Percentiles rank a stretch among this genome's conserved stretches.
phyloP scores from a whole-genome alignment of 2,113 vertebrate genomes.

The Hiodon tergisus region DNA sequence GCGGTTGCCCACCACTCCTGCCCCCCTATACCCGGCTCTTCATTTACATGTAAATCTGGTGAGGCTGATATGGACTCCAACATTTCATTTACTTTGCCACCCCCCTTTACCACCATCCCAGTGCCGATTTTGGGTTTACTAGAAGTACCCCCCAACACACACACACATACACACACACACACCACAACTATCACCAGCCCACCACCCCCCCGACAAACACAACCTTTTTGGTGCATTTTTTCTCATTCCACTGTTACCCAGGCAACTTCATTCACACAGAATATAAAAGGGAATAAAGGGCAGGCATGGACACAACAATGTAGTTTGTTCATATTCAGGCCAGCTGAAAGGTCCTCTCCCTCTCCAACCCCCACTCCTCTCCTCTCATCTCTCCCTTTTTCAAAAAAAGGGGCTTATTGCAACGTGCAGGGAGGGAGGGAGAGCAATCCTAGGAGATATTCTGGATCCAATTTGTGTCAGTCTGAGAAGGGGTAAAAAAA shows the following conservation, averaged over 20 bases:
- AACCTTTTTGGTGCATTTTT: slow-evolving; percentile 51
- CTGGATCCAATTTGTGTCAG: slow-evolving; percentile 66
- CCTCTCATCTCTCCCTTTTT: slow-evolving; percentile 42
- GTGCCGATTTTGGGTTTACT: slow-evolving; percentile 25
- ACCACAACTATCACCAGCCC: slow-evolving; percentile 15
- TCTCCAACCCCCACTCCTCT: slow-evolving; percentile 49
- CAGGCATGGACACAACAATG: slow-evolving; percentile 68
- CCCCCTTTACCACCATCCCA: slow-evolving; percentile 28
- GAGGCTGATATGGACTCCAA: slow-evolving; percentile 51
- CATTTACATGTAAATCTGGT: slow-evolving; percentile 69
- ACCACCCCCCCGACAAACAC: slow-evolving; percentile 16
- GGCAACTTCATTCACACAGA: slow-evolving; percentile 72
- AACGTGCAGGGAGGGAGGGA: slow-evolving; percentile 34
- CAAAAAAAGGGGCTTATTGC: slow-evolving; percentile 45
- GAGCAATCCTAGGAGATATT: slow-evolving; percentile 47
- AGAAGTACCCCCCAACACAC: slow-evolving; percentile 21
- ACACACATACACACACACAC: slow-evolving; percentile 11
- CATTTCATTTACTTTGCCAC: slow-evolving; percentile 52
- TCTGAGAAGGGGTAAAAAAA: slow-evolving; percentile 44
- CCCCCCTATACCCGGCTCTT: slow-evolving; percentile 21
- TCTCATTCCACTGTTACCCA: slow-evolving; percentile 58
- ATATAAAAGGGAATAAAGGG: slow-evolving; percentile 70
- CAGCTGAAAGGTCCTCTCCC: slow-evolving; percentile 61
- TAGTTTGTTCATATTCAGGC: slow-evolving; percentile 77
- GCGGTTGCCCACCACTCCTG: slow-evolving; percentile 36